Evolutionary conservation across 2,888 invertebrate genomes (phyloP).

Genomic region (Philopedon plagiatum): DNA sequence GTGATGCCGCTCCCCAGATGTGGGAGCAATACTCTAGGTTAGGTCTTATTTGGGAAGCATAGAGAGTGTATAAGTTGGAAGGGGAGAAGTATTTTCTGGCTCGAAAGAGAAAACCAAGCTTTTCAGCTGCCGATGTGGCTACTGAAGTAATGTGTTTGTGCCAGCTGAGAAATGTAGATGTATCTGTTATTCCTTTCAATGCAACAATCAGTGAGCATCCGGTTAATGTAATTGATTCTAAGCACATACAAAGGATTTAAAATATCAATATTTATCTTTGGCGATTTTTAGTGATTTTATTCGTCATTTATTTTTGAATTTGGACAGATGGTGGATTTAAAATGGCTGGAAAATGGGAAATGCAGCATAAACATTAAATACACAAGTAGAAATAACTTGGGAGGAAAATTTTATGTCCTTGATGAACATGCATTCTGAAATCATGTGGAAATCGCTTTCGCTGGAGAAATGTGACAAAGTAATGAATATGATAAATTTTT

Average conservation of each 20-base stretch:
- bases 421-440: neutral
- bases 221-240: conserved; percentile 48
- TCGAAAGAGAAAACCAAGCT: too few relatives aligned
- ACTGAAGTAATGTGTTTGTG: too few relatives aligned
- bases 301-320: conserved; percentile 8
- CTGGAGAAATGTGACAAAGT: too few relatives aligned
- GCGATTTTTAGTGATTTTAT: conserved; percentile 17
- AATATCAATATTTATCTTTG: conserved; percentile 37
- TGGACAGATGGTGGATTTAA: conserved; percentile 9
- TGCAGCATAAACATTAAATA: neutral
- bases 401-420: neutral
- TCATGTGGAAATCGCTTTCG: neutral
- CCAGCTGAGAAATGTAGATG: too few relatives aligned
- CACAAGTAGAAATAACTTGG: neutral
- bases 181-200: conserved; percentile 55
- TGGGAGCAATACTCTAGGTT: too few relatives aligned
- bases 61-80: too few relatives aligned
- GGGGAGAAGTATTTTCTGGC: too few relatives aligned
- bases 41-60: too few relatives aligned
- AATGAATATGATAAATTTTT: too few relatives aligned
- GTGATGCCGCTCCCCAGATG: too few relatives aligned
- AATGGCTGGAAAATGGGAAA: conserved; percentile 9
- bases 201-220: conserved; percentile 48
- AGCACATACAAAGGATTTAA: conserved; percentile 35
- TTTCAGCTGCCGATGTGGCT: too few relatives aligned